Base-by-base conservation (phyloP, 2,888 invertebrate genomes). In the Watsonalla cultraria region DNA sequence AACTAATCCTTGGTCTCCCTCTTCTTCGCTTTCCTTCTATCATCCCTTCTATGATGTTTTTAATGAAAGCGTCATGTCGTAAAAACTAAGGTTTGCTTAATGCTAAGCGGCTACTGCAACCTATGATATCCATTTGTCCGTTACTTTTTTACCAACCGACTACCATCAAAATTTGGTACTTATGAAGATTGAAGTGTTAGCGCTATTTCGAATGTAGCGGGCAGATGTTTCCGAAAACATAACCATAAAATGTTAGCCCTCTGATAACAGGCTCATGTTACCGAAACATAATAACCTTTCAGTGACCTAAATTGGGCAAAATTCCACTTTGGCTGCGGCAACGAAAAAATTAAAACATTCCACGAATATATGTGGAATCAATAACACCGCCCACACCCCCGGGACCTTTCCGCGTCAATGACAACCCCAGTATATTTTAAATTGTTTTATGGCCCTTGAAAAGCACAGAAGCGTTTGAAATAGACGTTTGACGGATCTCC, bases 301-400 rank as follows among this genome's bases (percentile, higher is more conserved):
- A 50, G 35, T 52, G 51, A 57, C 65, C 61, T 60, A 51, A 48
- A 42, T 42, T 55, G 54, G 64, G 51, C 60, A 54, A 53, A 56
- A 66, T 62, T 66, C 62, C 60, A 11, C 8, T 42, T 45, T 11
- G 13, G 9, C 37, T 13, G 49, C 13, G 55, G 54, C 65, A 64
- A 62, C 64, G 63, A 71, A 70, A 74, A 42, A 72, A 68, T 72
- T 72, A 69, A 71, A 74, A 72, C 67, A 68, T 66, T 70, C 62
- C 58, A 52, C 56, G 67, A 42, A 61, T 63, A 63, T 66, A 63
- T 58, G 58, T 63, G 61, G 61, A 76, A 76, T 78, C 79, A 76
- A 78, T 78, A 77, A 74, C 66, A 66, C 64, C 64, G 49, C 14
- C 13, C 60, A 62, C 53, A 56, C 62, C 54, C 61, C 47, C 0